A percentile compares a stretch with the other conserved stretches of the same genome.
phyloP scores from a whole-genome alignment of 2,888 invertebrate genomes.

The Chorisops tibialis region DNA sequence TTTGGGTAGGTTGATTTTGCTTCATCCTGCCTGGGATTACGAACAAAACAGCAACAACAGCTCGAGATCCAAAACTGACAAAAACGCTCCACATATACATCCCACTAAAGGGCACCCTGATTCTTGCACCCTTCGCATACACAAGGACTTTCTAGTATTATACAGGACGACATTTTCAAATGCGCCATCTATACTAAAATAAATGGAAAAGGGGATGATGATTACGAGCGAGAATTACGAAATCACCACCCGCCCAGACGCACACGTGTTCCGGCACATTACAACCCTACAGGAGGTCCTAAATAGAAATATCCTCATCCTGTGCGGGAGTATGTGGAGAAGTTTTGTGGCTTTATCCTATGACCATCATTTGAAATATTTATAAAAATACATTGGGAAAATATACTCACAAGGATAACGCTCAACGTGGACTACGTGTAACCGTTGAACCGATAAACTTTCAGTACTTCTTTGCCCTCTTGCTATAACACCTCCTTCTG shows the following conservation, averaged over 20 bases:
- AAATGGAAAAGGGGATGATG: constrained; percentile 3
- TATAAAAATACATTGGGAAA: neutral
- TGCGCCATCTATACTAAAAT: neutral
- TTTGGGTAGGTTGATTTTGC: neutral
- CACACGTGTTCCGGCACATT: too few relatives aligned
- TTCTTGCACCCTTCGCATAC: neutral
- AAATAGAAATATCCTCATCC: too few relatives aligned
- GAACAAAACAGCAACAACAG: neutral
- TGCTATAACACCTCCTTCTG: too few relatives aligned
- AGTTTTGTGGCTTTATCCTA: neutral
- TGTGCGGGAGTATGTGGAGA: neutral
- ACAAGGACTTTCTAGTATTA: too few relatives aligned
- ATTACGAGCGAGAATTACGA: constrained; percentile 17
- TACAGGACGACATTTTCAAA: neutral
- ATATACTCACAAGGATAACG: neutral
- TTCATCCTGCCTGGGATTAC: neutral
- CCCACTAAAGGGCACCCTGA: too few relatives aligned
- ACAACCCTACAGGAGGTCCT: too few relatives aligned
- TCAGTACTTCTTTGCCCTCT: too few relatives aligned
- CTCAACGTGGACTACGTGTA: neutral
- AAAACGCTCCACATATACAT: too few relatives aligned
- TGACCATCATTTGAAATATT: constrained; percentile 16
- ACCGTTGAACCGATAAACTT: constrained; percentile 17
- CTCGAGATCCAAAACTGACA: neutral
- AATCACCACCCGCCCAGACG: too few relatives aligned